Percentiles rank a stretch among this genome's conserved stretches.
These are phyloP conservation scores for Plestiodon gilberti DNA, from an alignment of 2,113 vertebrate species.

Conservation along the genomic window DNA sequence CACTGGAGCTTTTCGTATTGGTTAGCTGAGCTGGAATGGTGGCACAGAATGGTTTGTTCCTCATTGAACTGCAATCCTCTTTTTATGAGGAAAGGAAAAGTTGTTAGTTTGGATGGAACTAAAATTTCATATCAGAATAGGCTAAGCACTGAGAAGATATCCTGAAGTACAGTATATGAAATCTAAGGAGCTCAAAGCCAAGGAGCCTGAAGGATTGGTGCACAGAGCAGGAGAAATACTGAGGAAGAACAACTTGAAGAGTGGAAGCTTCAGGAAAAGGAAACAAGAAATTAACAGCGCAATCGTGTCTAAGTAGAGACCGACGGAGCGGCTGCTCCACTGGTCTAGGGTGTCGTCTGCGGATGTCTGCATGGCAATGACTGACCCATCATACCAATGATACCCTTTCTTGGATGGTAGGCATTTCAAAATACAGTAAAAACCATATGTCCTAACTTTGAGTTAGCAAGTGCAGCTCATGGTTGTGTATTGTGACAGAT, in stretches of 20 bases:
- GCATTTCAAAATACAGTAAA: background rate
- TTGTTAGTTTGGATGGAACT: too few species aligned
- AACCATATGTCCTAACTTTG: background rate
- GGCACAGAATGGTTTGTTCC: background rate
- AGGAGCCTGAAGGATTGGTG: too few species aligned
- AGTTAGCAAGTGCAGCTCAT: background rate
- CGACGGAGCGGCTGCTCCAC: too few species aligned
- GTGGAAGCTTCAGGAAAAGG: too few species aligned
- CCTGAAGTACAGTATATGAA: background rate
- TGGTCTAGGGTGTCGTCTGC: too few species aligned
- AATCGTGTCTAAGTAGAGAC: too few species aligned
- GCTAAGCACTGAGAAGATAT: background rate
- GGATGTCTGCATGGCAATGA: background rate
- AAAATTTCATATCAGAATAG: background rate
- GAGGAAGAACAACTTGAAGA: too few species aligned
- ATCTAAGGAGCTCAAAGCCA: too few species aligned
- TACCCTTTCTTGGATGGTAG: background rate
- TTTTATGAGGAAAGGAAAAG: background rate
- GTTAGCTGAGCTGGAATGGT: background rate
- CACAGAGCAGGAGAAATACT: too few species aligned
- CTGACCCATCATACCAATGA: background rate
- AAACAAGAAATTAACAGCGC: too few species aligned
- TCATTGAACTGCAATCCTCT: background rate
- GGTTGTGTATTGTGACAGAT: background rate
- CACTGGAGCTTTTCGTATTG: background rate